Percentiles rank a stretch among this genome's conserved stretches.
Conservation (phyloP, 2,888 invertebrate genomes). For the Melipona bicolor region DNA sequence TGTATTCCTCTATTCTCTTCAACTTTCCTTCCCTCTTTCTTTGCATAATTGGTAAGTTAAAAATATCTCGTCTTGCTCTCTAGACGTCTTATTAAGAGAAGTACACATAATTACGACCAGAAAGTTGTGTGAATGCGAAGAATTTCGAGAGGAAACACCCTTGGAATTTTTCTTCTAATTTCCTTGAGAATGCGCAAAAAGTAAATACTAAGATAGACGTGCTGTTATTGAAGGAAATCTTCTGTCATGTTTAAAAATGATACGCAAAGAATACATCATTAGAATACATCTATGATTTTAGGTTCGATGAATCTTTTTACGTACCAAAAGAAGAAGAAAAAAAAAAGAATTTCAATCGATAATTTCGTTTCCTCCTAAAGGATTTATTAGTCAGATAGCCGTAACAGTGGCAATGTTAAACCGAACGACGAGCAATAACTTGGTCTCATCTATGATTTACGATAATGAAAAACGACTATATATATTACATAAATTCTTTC, state of each 20-base stretch:
- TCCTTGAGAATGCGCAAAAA: slow-evolving; percentile 32
- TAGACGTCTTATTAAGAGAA: slow-evolving; percentile 64
- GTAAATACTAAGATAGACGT: slow-evolving; percentile 17
- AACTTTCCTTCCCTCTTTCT: slow-evolving; percentile 20
- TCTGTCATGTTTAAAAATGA: not conserved
- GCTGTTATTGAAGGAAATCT: not conserved
- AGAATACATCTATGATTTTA: no score
- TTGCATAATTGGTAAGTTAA: slow-evolving; percentile 72
- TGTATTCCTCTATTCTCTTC: slow-evolving; percentile 8
- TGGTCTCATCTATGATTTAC: slow-evolving; percentile 80
- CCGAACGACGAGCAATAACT: slow-evolving; percentile 80
- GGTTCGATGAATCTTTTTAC: not conserved
- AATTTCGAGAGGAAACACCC: slow-evolving; percentile 40
- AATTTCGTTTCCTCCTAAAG: slow-evolving; percentile 26
- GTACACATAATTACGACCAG: slow-evolving; percentile 63
- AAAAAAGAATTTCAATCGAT: slow-evolving; percentile 19
- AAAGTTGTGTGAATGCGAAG: slow-evolving; percentile 55
- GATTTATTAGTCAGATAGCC: slow-evolving; percentile 78
- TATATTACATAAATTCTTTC: slow-evolving; percentile 29
- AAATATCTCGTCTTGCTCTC: slow-evolving; percentile 68
- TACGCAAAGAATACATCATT: not conserved
- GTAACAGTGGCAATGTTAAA: slow-evolving; percentile 52
- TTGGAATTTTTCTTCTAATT: slow-evolving; percentile 61
- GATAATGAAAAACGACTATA: slow-evolving; percentile 74
- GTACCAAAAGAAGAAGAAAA: not conserved